Evolutionary conservation across 2,113 vertebrate genomes (phyloP), one percentile per base, ranked within the genome.

Genomic region (Enhydra lutris): DNA sequence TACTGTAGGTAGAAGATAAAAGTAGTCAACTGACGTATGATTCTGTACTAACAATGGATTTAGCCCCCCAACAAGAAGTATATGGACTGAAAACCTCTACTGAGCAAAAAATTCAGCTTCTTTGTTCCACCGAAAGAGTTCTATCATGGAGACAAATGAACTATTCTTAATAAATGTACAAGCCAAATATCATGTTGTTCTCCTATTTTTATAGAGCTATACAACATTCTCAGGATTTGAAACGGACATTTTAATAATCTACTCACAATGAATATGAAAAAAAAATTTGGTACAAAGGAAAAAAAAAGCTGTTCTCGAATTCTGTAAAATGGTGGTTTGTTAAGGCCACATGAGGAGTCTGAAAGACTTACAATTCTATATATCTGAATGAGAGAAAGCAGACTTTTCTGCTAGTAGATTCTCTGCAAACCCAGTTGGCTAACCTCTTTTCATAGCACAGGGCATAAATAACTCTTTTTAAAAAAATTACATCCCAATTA

Each of bases 281-380:
- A 79, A 73, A 55, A 55, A 65, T 57, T 10, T 63, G 69, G 36
- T 61, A 67, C 17, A 67, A 91, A 87, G 45, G 23, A 82, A 34
- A 45, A 45, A 88, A 94, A 94, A 69, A 26, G 59, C 34, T 57
- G 63, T 47, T 86, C n/a, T 47, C 29, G 76, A 91, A 84, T 95
- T 65, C 84, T 34, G 73, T 71, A 85, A 95, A 93, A 92, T 24
- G n/a, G 74, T 78, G 23, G 23, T 79, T 89, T 93, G 87, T 81
- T 81, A 88, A 88, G 34, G 59, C 85, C 78, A 95, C 36, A 47
- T 47, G 57, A 83, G 79, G 97, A 93, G 39, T 55, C 17, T 23
- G 84, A 89, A 57, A 95, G 34, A 52, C 29, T 50, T 89, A 93
- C 11, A 80, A 91, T 59, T 80, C 24, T 76, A 80, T 23, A 57